These are phyloP conservation scores for Oxytorus armatus DNA, from an alignment of 2,888 invertebrate species.

Conservation along the genomic window DNA sequence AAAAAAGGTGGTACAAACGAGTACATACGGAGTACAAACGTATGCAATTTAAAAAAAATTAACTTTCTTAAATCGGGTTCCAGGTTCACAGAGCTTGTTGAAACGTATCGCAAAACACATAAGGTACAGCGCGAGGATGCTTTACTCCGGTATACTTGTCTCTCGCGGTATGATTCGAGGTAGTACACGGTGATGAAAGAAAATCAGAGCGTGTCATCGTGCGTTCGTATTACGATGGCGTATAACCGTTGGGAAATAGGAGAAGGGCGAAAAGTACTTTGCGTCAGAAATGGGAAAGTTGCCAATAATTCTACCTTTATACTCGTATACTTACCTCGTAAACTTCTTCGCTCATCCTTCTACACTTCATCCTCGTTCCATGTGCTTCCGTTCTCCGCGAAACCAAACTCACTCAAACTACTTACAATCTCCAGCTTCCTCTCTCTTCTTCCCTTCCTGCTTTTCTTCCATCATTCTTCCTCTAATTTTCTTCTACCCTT, in stretches of 20 bases:
- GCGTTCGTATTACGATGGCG: neutral
- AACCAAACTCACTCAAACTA: constrained; percentile 17
- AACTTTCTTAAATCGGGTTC: too few relatives aligned
- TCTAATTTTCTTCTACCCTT: constrained; percentile 49
- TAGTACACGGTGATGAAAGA: neutral
- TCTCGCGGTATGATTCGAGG: too few relatives aligned
- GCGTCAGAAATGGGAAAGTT: constrained; percentile 15
- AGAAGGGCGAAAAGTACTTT: neutral
- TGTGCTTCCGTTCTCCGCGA: constrained; percentile 24
- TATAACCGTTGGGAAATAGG: neutral
- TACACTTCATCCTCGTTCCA: neutral
- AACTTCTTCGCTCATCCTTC: neutral
- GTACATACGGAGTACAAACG: too few relatives aligned
- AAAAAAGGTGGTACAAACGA: too few relatives aligned
- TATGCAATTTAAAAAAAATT: too few relatives aligned
- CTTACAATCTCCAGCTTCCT: constrained; percentile 41
- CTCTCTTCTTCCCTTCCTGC: too few relatives aligned
- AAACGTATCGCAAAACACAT: too few relatives aligned
- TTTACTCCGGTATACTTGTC: neutral
- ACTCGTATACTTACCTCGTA: constrained; percentile 10
- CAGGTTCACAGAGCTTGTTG: too few relatives aligned
- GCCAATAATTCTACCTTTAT: constrained; percentile 22
- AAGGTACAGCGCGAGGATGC: too few relatives aligned
- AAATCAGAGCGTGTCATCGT: neutral
- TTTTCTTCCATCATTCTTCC: constrained; percentile 63